These are phyloP conservation scores for Gymnorhina tibicen DNA, from an alignment of 2,113 vertebrate genomes.

Conservation along the genomic window DNA sequence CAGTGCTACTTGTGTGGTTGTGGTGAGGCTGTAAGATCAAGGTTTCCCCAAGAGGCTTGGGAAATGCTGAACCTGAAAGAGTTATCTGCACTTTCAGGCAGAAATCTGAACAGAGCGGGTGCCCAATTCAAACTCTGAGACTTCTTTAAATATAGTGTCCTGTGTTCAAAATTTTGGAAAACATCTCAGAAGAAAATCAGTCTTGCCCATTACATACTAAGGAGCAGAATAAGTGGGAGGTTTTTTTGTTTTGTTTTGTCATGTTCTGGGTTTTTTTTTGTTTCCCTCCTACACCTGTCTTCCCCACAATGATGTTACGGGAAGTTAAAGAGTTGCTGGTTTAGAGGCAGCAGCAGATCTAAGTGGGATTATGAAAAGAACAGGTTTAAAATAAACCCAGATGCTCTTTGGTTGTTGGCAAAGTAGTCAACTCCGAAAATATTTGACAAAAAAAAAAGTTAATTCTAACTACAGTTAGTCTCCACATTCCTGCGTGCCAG, in stretches of 20 bases:
- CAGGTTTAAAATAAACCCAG: background rate
- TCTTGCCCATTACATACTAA: background rate
- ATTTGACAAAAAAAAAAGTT: background rate
- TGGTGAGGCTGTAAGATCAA: background rate
- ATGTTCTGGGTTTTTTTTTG: background rate
- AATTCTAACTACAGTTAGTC: background rate
- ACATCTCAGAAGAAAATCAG: background rate
- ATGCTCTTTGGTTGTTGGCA: background rate
- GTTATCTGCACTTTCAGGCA: background rate
- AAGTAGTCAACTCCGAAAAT: background rate
- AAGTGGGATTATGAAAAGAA: background rate
- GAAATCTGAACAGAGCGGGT: background rate
- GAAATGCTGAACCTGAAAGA: background rate
- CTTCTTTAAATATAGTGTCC: background rate
- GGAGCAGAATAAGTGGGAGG: background rate
- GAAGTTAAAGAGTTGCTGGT: background rate
- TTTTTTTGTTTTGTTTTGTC: too few species aligned
- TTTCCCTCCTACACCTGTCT: rapidly evolving
- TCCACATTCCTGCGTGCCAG: background rate
- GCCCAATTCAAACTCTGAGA: background rate
- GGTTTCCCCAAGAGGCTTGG: background rate
- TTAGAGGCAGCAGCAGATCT: background rate
- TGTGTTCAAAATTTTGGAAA: background rate
- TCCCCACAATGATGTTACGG: background rate
- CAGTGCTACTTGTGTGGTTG: background rate